phyloP scores from a whole-genome alignment of 2,888 invertebrate species.

The Lasioglossum marginatum region DNA sequence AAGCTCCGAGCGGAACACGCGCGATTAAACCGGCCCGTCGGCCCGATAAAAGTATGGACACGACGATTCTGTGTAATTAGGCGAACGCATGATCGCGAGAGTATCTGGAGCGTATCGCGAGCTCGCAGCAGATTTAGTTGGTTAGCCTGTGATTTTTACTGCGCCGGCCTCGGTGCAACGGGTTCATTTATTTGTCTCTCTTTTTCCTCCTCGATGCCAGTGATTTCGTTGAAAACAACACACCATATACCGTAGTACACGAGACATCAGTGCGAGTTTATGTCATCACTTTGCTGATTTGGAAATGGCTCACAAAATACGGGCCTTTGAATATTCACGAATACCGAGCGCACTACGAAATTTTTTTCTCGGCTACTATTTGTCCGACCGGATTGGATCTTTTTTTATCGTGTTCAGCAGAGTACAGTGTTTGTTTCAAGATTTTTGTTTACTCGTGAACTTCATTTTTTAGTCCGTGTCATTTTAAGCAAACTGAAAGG shows the following conservation, averaged over 20 bases:
- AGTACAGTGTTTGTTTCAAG: not conserved
- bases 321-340: too few relatives aligned
- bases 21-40: not conserved
- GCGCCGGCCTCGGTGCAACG: not conserved
- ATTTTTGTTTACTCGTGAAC: not conserved
- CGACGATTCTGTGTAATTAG: slow-evolving; percentile 3
- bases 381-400: not conserved
- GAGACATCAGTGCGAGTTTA: not conserved
- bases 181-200: not conserved
- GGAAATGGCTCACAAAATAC: not conserved
- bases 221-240: not conserved
- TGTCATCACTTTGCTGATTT: not conserved
- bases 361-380: not conserved
- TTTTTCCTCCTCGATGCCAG: not conserved
- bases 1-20: not conserved
- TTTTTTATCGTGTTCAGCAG: not conserved
- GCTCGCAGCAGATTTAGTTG: slow-evolving; percentile 7
- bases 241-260: not conserved
- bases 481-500: not conserved
- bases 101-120: not conserved
- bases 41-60: not conserved
- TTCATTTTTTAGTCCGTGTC: not conserved
- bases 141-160: not conserved
- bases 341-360: not conserved
- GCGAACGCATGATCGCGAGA: not conserved